These are phyloP conservation scores for Glaucidium brasilianum DNA, from an alignment of 2,113 vertebrate genomes.

Conservation along the genomic window DNA sequence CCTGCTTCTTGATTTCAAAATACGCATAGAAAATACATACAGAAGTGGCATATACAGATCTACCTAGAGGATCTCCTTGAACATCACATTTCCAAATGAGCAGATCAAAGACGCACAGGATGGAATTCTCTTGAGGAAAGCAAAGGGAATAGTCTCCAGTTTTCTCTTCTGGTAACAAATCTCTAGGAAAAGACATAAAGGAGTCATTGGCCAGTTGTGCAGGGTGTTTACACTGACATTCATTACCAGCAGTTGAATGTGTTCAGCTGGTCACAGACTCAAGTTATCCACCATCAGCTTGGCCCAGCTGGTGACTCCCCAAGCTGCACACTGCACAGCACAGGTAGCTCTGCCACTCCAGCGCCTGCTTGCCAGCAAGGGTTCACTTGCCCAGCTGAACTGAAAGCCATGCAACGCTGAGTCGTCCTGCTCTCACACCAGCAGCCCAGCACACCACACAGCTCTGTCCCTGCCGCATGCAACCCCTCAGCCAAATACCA, in stretches of 20 bases:
- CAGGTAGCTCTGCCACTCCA: neutral
- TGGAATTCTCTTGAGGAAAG: neutral
- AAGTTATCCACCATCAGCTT: neutral
- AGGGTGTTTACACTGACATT: neutral
- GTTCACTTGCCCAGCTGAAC: neutral
- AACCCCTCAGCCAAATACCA: neutral
- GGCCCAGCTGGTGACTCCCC: neutral
- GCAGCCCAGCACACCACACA: neutral
- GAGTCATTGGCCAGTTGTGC: neutral
- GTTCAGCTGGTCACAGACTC: neutral
- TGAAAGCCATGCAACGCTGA: neutral
- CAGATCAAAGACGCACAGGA: neutral
- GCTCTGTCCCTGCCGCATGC: neutral
- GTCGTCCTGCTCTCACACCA: neutral
- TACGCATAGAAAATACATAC: neutral
- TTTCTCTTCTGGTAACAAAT: neutral
- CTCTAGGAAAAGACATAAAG: neutral
- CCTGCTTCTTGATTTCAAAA: neutral
- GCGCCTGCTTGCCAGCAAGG: rapidly evolving
- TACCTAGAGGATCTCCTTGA: neutral
- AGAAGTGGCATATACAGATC: neutral
- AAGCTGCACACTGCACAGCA: neutral
- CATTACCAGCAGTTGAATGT: neutral
- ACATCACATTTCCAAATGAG: neutral
- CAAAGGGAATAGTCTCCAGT: neutral